Evolutionary conservation across 2,888 invertebrate genomes (phyloP), one percentile per base, ranked within the genome.

Genomic region (Pseudococcus viburni): DNA sequence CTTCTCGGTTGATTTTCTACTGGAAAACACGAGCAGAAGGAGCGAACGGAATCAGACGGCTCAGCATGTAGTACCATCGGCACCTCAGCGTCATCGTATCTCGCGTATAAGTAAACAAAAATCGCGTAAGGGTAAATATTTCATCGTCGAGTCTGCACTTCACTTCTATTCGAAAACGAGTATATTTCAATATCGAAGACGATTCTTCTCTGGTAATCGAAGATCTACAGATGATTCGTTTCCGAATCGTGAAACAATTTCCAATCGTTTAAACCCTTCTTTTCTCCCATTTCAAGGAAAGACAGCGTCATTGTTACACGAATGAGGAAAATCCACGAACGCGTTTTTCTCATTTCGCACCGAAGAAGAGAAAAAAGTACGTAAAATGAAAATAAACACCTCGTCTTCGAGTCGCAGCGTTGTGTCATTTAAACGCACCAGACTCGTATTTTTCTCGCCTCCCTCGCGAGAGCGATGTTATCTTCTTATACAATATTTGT

Each of bases 61-160:
- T 55, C 55, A 55, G 17, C 15, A n/a, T 55, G 55, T 3, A 68
- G 68, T 15, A 8, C 22, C 68, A 26, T 68, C 68, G 26, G 15
- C 68, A 68, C 26, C 22, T 26, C 8, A 19, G 26, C 11, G 9
- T 26, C 8, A 19, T 6, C 11, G 9, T 68, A 26, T 68, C 68
- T 26, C 68, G 26, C 68, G 11, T 5, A 4, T 68, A 7, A 42
- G 26, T 26, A 68, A 68, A 68, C 68, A 64, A 68, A 68, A 26
- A 26, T 26, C 26, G 55, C n/a, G n/a, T 51, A 51, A 51, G 68
- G 19, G 68, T 68, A 68, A 68, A 68, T 68, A 68, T 68, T 68
- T 26, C 68, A 68, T 26, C 68, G 68, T 6, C 68, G 7, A 26
- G 22, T 64, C 64, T 6, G 6, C n/a, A 9, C 9, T 64, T 51